Percentiles rank a stretch among this genome's conserved stretches.
These are phyloP conservation scores for cattle (Bos taurus) DNA, from an alignment of 2,113 vertebrate species.

Conservation along the genomic window ARS-UCD2.0 NC_037334.1:48208001-48208500, in stretches of 20 bases:
- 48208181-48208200: neutral
- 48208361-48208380: neutral
- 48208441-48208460: neutral
- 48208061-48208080: neutral
- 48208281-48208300: neutral
- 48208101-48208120: neutral
- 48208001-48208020: neutral
- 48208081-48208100: neutral
- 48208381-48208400: neutral
- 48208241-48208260: neutral
- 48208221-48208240: neutral
- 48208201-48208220: neutral
- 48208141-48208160: neutral
- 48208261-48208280: neutral
- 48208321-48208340: neutral
- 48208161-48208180: neutral
- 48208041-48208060: neutral
- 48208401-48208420: neutral
- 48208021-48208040: constrained; percentile 41
- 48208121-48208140: neutral
- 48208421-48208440: neutral
- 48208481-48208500: neutral
- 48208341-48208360: neutral
- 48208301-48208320: neutral
- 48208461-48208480: neutral